phyloP scores from a whole-genome alignment of 37 sponge, comb jelly and placozoan species.

The Ianthella basta region DNA sequence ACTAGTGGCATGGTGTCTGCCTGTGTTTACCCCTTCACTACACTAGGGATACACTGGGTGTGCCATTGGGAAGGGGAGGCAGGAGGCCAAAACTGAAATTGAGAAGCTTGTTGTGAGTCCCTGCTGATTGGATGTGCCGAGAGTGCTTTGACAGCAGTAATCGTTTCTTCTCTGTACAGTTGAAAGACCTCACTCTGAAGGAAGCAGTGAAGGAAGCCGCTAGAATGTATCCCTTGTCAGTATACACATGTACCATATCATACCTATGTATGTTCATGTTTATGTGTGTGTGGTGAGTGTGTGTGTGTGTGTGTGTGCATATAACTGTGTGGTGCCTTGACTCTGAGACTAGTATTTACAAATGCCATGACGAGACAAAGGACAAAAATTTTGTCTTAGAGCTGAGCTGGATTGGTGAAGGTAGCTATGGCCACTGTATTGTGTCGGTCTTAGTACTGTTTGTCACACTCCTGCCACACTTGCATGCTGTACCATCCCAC shows the following conservation, averaged over 20 bases:
- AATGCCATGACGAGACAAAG: constrained; percentile 96
- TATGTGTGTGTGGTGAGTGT: neutral
- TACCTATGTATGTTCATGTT: too few relatives aligned
- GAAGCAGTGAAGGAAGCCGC: constrained; percentile 93
- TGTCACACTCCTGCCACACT: too few relatives aligned
- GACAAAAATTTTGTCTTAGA: constrained; percentile 97
- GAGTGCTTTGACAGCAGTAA: neutral
- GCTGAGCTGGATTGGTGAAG: constrained; percentile 97
- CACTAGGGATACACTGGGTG: constrained; percentile 91
- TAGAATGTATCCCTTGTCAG: constrained; percentile 67
- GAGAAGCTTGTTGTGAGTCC: constrained; percentile 87
- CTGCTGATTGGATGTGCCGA: neutral
- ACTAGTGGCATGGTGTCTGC: too few relatives aligned
- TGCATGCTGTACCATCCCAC: too few relatives aligned
- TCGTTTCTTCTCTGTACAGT: constrained; percentile 16
- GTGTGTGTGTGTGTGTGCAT: too few relatives aligned
- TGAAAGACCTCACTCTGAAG: constrained; percentile 71
- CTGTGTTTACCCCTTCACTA: too few relatives aligned
- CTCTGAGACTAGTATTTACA: constrained; percentile 68
- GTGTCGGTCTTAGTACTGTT: too few relatives aligned
- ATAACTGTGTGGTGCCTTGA: neutral
- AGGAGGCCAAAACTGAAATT: constrained; percentile 96
- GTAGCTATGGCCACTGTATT: constrained; percentile 36
- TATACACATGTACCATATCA: too few relatives aligned
- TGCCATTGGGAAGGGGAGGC: constrained; percentile 96